Base-by-base conservation (phyloP, 2,888 invertebrate genomes). In the Agonopterix alstromeriana region DNA sequence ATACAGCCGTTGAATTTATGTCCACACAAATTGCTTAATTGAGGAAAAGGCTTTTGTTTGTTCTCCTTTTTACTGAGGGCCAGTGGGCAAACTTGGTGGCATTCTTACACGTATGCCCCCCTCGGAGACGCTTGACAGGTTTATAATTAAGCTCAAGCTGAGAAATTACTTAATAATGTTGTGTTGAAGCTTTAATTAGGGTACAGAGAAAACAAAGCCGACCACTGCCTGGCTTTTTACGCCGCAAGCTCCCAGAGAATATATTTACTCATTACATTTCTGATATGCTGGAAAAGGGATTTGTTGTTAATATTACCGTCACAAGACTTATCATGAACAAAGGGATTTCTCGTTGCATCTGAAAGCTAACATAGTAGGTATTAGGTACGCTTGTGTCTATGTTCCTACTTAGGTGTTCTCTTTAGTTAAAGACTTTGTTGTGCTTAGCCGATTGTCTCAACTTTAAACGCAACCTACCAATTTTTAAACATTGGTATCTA, bases 21-120 rank as follows among this genome's bases (percentile, higher is more conserved):
- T 72, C 60, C 65, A 66, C 72, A 69, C 70, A 73, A 73, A 77
- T 75, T 73, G 70, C 73, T 69, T 74, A 75, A 76, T 77, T 77
- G 70, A 68, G 74, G 74, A 74, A 71, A 76, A 73, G 67, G 69
- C 65, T 69, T 48, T 67, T 71, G 67, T 70, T 73, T 67, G 65
- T 61, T 68, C 60, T 61, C 63, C 61, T 69, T 72, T 69, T 68
- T 65, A 61, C 58, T 55, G 27, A 27, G 27, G 27, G 38, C 38
- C n/a, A 38, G 51, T 54, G 57, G 54, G 47, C 53, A 51, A 48
- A 46, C 54, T 54, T 53, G 40, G 50, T 42, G 14, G 42, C n/a
- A 52, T 60, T 55, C 52, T 56, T 55, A 50, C 55, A 46, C 50
- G 57, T 53, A 56, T 56, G 42, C 14, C 42, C 48, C 53, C 49